Base-by-base conservation (phyloP, 2,888 invertebrate genomes). In the Stenolophus ochropezus region DNA sequence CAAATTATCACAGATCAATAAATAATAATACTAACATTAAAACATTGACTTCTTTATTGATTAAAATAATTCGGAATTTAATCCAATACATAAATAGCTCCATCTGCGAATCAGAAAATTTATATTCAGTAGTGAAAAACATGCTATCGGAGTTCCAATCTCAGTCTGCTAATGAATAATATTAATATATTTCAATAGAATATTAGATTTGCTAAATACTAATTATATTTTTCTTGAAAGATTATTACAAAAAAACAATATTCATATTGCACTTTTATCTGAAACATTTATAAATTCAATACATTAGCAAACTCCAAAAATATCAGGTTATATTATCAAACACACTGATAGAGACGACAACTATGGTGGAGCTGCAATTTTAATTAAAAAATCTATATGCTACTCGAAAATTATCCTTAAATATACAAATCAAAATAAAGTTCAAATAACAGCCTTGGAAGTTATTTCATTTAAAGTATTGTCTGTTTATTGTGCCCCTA, bases 61-160 rank as follows among this genome's bases (percentile, higher is more conserved):
- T 23, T 2, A 23, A 58, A 5, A 58, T 58, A 58, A 4, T 58
- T 3, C 69, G 14, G n/a, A 14, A 2, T 2, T 1, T 69, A 27
- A 14, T 27, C 4, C 69, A 69, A 69, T 33, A 69, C 18, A 2
- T 14, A 69, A 69, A 69, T 65, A 65, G 65, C 65, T 65, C 65
- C 65, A 65, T 6, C 3, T 3, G 23, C 8, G 21, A 65, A 69
- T 16, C 1, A 33, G 69, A 69, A 27, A 69, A 69, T 18, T 33
- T 65, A 23, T 25, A 65, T 18, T 5, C 42, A 16, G 5, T 69
- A 69, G 20, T 33, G 8, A 69, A 69, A 69, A 14, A 14, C n/a
- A 33, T 69, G 42, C 69, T 69, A 2, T 33, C 69, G 42, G 27
- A 69, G 18, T n/a, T 23, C 2, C n/a, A 23, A 23, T 2, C 2